Base-by-base conservation (phyloP, 2,888 invertebrate genomes). In the Apamea sordens region DNA sequence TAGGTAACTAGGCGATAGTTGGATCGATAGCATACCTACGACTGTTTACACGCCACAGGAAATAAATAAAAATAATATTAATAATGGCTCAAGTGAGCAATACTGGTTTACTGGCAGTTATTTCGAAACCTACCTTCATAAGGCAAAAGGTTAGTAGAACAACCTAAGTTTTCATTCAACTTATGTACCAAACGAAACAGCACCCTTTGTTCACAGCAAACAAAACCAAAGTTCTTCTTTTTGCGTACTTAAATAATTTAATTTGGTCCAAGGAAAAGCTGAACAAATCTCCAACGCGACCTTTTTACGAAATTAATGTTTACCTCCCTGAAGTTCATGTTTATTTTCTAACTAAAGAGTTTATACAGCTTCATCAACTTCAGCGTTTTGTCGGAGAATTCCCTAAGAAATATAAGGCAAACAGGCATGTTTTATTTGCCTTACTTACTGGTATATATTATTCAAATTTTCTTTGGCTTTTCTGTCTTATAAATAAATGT, bases 61-160 rank as follows among this genome's bases (percentile, higher is more conserved):
- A 78, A 76, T 65, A 63, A 68, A 50, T 21, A 61, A 28, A 73
- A 77, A 61, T 85, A 87, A 80, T 79, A 84, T 87, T 79, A 82
- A 81, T 73, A 89, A 98, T 98, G 98, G 97, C 97, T 67, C 90
- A 97, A 21, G 97, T 97, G 24, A 98, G 98, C 90, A 97, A 97
- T 92, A 98, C 98, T 6, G 98, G 98, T 0, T 94, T 98, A 80
- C 92, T 97, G 81, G 97, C 98, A 8, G 93, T 97, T 92, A 74
- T 97, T 91, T 89, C 97, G 93, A 97, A 97, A 91, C 93, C 94
- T 64, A 67, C 86, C n/a, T 84, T 89, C 65, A 86, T 92, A 32
- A 92, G 88, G 84, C 93, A 93, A 85, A 94, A 95, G 94, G 97
- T 95, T 76, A 76, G 94, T 80, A 28, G 13, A 76, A 36, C 61